phyloP scores from a whole-genome alignment of 2,797 vertebrate genomes.

The Valencia hispanica region DNA sequence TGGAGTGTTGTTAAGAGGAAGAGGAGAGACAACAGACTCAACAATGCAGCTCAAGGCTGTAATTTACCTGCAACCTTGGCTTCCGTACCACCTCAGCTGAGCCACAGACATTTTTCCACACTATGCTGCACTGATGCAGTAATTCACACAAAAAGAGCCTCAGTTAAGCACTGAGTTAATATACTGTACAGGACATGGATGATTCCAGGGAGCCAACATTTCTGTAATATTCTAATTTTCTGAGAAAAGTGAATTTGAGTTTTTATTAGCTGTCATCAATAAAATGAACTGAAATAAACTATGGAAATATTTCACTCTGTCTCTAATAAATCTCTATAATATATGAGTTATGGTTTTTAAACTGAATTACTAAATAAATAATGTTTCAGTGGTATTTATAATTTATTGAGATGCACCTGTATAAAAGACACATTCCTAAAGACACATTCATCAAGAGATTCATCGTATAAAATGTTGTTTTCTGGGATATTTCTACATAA shows the following conservation, averaged over 20 bases:
- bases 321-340: not conserved
- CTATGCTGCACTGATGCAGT: no score
- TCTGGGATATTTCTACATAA: slow-evolving; percentile 33
- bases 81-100: no score
- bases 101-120: no score
- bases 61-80: no score
- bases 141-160: no score
- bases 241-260: not conserved
- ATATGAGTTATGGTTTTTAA: not conserved
- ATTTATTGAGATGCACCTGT: not conserved
- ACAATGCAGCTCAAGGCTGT: no score
- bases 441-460: not conserved
- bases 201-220: no score
- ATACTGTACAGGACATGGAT: no score
- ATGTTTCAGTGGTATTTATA: not conserved
- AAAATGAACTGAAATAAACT: not conserved
- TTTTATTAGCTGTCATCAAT: not conserved
- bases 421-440: not conserved
- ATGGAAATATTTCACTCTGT: not conserved
- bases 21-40: no score
- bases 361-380: slow-evolving; percentile 1
- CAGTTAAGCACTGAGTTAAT: no score
- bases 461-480: not conserved
- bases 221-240: no score
- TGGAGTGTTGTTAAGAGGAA: no score